Evolutionary conservation across 2,797 vertebrate species (phyloP), one percentile per base, ranked within the genome.

Genomic region (Acipenser transmontanus): DNA sequence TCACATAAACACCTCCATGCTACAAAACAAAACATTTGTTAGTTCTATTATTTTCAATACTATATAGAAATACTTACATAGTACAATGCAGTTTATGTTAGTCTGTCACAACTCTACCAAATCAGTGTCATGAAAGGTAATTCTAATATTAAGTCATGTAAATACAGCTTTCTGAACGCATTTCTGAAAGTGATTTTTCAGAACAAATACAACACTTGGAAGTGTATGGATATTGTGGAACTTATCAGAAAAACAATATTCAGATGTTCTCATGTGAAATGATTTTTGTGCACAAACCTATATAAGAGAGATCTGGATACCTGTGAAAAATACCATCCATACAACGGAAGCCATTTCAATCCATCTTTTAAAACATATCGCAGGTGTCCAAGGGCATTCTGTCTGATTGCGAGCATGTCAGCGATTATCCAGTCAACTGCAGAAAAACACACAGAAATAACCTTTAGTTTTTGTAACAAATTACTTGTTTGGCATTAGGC

Each of bases 281-380:
- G 17, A 17, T 17, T 17, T 17, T 17, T 17, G 17, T 17, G 17
- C 17, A 17, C 17, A 17, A 17, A 34, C 34, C 34, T 34, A 34
- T 34, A 34, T 3, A 34, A 34, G 34, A 34, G 3, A 34, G 34
- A 34, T 34, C 34, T 4, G 34, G 50, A 13, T 92, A 99, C 97
- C 96, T 98, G 93, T 79, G 94, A 94, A 80, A 99, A 98, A 84
- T 99, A 99, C 87, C 90, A 98, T 11, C 97, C 97, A 0, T 99
- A 98, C 1, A 99, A 67, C 0, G 97, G 97, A n/a, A 99, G 93
- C 95, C 95, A 99, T 72, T 98, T 99, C 56, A 99, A 81, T 20
- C 91, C 89, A 66, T 98, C 96, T 81, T 99, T 99, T 59, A 99
- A 84, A 76, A 99, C 96, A 0, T 98, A 99, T 61, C 95, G 89